Evolutionary conservation across 2,113 vertebrate species (phyloP).

Genomic region (Psophia crepitans): DNA sequence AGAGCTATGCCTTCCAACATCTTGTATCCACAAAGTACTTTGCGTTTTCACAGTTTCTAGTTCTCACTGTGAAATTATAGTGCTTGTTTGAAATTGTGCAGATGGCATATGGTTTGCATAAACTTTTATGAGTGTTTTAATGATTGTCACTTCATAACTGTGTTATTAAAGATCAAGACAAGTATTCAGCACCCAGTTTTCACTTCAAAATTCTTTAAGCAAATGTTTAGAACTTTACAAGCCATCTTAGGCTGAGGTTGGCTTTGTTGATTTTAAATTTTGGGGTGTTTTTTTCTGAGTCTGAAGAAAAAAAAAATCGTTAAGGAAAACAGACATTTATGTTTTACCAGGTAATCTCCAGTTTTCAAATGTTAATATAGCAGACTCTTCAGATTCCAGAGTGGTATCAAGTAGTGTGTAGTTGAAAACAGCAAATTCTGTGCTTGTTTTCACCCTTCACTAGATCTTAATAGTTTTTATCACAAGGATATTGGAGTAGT

Average conservation of each 20-base stretch:
- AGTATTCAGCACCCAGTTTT: neutral
- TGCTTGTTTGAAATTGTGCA: neutral
- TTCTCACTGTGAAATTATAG: neutral
- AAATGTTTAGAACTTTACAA: neutral
- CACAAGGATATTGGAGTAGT: neutral
- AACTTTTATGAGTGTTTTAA: neutral
- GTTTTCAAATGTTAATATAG: neutral
- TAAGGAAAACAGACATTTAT: neutral
- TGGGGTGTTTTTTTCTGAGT: fast-evolving
- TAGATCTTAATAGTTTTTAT: neutral
- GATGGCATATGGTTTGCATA: neutral
- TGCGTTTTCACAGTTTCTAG: neutral
- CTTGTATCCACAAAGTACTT: neutral
- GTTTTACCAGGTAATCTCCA: neutral
- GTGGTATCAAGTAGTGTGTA: neutral
- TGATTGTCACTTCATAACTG: neutral
- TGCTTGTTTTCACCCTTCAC: neutral
- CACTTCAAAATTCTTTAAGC: neutral
- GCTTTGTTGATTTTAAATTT: neutral
- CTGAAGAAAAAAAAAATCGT: neutral
- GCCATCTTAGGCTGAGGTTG: neutral
- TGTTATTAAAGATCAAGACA: neutral
- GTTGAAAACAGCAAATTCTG: neutral
- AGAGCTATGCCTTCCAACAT: neutral
- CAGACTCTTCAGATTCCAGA: neutral